Evolutionary conservation across 2,888 invertebrate genomes (phyloP).

Genomic region (Panopea generosa): DNA sequence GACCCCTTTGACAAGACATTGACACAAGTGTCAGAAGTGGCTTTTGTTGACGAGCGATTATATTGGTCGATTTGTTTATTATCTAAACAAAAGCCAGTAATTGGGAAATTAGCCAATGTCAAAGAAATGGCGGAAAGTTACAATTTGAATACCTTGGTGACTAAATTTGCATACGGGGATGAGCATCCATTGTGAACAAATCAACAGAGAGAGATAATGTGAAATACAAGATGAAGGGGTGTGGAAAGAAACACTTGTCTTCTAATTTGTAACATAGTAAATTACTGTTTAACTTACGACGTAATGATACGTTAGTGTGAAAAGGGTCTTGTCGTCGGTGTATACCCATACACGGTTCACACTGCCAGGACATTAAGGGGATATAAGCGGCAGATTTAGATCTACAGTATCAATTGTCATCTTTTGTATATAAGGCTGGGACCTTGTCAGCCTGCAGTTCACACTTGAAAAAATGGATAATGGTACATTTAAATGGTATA

Average conservation of each 20-base stretch:
- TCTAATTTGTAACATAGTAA: slow-evolving; percentile 26
- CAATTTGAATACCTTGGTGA: slow-evolving; percentile 37
- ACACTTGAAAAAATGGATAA: too few relatives aligned
- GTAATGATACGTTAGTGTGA: slow-evolving; percentile 26
- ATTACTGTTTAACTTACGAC: slow-evolving; percentile 26
- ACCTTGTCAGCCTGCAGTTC: too few relatives aligned
- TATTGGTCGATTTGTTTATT: slow-evolving; percentile 21
- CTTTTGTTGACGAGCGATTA: too few relatives aligned
- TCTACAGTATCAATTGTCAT: too few relatives aligned
- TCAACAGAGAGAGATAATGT: slow-evolving; percentile 16
- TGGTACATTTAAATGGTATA: too few relatives aligned
- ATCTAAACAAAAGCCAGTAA: slow-evolving; percentile 41
- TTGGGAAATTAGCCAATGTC: slow-evolving; percentile 49
- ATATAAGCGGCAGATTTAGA: too few relatives aligned
- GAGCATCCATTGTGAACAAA: slow-evolving; percentile 22
- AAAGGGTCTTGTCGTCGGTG: slow-evolving; percentile 12
- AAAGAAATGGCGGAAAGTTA: slow-evolving; percentile 35
- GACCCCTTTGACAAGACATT: too few relatives aligned
- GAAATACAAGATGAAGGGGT: slow-evolving; percentile 33
- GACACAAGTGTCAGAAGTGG: too few relatives aligned
- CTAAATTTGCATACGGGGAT: slow-evolving; percentile 36
- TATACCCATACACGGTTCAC: slow-evolving; percentile 17
- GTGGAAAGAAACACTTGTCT: slow-evolving; percentile 13
- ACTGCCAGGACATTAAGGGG: too few relatives aligned
- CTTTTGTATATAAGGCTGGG: too few relatives aligned